These are phyloP conservation scores for Grammomys surdaster DNA, from an alignment of 2,113 vertebrate genomes.

Conservation along the genomic window DNA sequence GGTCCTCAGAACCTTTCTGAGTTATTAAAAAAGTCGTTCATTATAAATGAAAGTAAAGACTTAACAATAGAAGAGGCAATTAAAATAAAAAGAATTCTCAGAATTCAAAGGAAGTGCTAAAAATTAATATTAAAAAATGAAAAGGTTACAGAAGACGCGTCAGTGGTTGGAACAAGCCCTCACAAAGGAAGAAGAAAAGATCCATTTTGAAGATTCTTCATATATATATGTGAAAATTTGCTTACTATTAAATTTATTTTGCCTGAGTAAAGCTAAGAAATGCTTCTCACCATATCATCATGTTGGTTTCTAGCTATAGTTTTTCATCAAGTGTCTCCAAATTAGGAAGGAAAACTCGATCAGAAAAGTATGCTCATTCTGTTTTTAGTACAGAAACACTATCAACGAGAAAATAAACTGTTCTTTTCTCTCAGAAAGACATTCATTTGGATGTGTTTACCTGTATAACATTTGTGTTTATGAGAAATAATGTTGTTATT, in stretches of 20 bases:
- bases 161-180: constrained; percentile 48
- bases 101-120: constrained; percentile 7
- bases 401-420: neutral
- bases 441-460: neutral
- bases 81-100: constrained; percentile 56
- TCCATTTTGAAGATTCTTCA: neutral
- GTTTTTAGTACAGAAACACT: neutral
- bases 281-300: neutral
- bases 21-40: constrained; percentile 66
- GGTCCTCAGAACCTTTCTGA: constrained; percentile 29
- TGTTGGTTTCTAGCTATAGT: neutral
- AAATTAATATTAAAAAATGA: constrained; percentile 42
- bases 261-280: neutral
- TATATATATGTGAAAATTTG: neutral
- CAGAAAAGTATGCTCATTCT: neutral
- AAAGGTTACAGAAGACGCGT: neutral
- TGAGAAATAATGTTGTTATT: neutral
- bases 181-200: neutral
- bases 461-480: neutral
- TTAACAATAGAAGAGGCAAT: constrained; percentile 63
- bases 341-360: neutral
- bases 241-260: constrained; percentile 52
- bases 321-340: neutral
- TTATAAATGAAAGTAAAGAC: constrained; percentile 74
- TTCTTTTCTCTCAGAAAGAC: neutral